Evolutionary conservation across 2,797 vertebrate genomes (phyloP), one percentile per base, ranked within the genome.

Genomic region (Dendrocincla fuliginosa): DNA sequence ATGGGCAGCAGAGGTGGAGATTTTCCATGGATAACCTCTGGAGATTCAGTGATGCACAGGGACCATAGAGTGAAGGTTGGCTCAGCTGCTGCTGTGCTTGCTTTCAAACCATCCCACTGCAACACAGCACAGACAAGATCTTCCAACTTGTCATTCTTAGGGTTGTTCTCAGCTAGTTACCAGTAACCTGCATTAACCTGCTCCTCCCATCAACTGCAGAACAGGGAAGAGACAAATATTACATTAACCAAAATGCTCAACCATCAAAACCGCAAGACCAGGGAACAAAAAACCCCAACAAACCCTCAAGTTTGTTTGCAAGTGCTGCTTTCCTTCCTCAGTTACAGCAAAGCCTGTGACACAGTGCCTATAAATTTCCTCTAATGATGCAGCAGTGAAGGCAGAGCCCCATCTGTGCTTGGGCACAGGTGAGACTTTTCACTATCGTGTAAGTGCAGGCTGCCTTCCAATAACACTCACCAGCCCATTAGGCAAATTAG

Each of bases 391-490:
- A 42, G 92, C 84, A 90, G 93, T 5, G 6, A 93, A 93, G 84
- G 91, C 83, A 91, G 70, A 91, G 88, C 57, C 84, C 91, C 95
- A 95, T 95, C 91, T 87, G 90, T 69, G 93, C 86, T 39, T 13
- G 49, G 73, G 87, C 84, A 95, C 81, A 96, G 94, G 97, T 96
- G 95, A 96, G 90, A 94, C 92, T 95, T 78, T 64, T 46, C 93
- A 87, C 85, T 46, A 75, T 50, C 18, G 0, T 88, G 69, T 91
- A 90, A 94, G 93, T 60, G 90, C 82, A 91, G 73, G 56, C 87
- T 95, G 96, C 87, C 95, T 96, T 94, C 90, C 96, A 95, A 95
- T 95, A 95, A 96, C 93, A 91, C 83, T 94, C 95, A 94, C 68
- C 92, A 96, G 87, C 42, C 91, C 93, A 96, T 97, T 95, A 96